These are phyloP conservation scores for Rhyzopertha dominica DNA, from an alignment of 1,140 invertebrate species.

Conservation along the genomic window DNA sequence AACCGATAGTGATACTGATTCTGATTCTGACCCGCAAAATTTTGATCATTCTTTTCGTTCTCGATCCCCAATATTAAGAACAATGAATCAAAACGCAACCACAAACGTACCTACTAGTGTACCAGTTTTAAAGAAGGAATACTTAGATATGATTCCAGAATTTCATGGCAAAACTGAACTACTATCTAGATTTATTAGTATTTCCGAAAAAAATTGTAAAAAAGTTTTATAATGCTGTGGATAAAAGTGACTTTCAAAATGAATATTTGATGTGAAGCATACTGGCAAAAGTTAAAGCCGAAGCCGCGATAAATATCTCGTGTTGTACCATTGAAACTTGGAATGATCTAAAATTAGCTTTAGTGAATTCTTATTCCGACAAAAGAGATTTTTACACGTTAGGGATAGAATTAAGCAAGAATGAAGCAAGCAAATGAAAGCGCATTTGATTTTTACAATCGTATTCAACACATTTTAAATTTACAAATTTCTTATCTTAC, in stretches of 20 bases:
- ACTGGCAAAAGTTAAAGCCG: slow-evolving; percentile 2
- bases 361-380: slow-evolving; percentile 10
- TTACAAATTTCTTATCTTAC: too few species aligned
- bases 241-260: slow-evolving; percentile 8
- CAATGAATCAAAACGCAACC: too few species aligned
- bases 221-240: neutral
- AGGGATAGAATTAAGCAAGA: too few species aligned
- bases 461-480: too few species aligned
- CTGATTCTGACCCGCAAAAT: too few species aligned
- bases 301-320: slow-evolving; percentile 3
- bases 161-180: neutral
- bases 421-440: too few species aligned
- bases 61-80: too few species aligned
- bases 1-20: too few species aligned
- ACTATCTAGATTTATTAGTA: neutral
- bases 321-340: slow-evolving; percentile 1
- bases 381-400: slow-evolving; percentile 6
- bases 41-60: too few species aligned
- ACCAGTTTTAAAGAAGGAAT: neutral
- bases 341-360: slow-evolving; percentile 8
- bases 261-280: slow-evolving; percentile 11
- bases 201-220: slow-evolving; percentile 2
- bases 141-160: slow-evolving; percentile 1
- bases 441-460: too few species aligned
- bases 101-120: too few species aligned